Evolutionary conservation across 2,797 vertebrate species (phyloP), one percentile per base, ranked within the genome.

Genomic region (Etheostoma nigrum): DNA sequence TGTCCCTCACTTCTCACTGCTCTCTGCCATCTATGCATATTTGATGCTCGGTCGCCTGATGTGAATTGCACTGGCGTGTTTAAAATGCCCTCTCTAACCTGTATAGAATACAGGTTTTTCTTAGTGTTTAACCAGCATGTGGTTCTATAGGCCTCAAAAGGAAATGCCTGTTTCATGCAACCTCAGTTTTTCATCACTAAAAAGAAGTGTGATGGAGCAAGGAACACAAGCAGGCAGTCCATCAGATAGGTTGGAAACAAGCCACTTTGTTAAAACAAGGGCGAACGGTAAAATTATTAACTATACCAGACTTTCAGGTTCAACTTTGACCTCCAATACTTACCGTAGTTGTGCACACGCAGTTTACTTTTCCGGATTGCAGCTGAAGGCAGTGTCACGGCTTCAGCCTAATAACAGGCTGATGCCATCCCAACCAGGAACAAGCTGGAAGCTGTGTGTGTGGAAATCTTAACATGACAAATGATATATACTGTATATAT

Each of bases 11-110:
- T 88, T 87, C 85, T 87, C 72, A 70, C 73, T 8, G 27, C 69
- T 84, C 85, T 58, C 86, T 87, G 86, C 79, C 87, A 89, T 85
- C 78, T 75, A 86, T 93, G 84, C 88, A 93, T 91, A 87, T 90
- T 88, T 91, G 84, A 92, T 90, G 88, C 72, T 52, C 5, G 14
- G 83, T 84, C 88, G 81, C 89, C 85, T 90, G 76, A 88, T 93
- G 86, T 88, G 72, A 91, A 90, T 86, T 87, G 85, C 84, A 52
- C 72, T 30, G 67, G 71, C 47, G 52, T 85, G 85, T 85, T 82
- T 66, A 62, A 82, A 83, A 66, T 74, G 67, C 47, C 81, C 76
- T 53, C 63, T 75, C 77, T 86, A 69, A 86, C 72, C 82, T 87
- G 86, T 67, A 45, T 30, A 63, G 81, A 86, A 76, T 71, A 63